Conservation (phyloP, 2,797 vertebrate species). For the Tauraco hartlaubi region DNA sequence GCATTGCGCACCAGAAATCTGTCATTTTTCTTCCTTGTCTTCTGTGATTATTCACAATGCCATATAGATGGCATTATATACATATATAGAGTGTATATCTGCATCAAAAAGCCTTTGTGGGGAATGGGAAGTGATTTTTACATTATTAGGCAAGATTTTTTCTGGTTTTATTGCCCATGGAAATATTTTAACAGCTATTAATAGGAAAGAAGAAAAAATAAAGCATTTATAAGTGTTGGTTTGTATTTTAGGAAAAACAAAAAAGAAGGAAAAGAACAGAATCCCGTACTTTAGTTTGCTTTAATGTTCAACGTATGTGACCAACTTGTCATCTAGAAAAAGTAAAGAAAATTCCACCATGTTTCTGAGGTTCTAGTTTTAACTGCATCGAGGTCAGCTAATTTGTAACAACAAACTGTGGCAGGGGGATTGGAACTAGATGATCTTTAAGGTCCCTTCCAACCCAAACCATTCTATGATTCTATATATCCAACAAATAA, state of each 20-base stretch:
- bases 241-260: not conserved
- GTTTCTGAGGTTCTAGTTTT: not conserved
- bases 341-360: accelerated
- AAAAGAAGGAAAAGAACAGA: not conserved
- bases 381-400: not conserved
- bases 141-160: not conserved
- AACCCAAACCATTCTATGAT: no score
- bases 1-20: not conserved
- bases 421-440: no score
- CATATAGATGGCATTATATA: not conserved
- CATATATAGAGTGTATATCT: not conserved
- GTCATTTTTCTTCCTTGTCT: not conserved
- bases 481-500: not conserved
- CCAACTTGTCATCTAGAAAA: not conserved
- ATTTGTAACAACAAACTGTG: not conserved
- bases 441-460: no score
- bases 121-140: not conserved
- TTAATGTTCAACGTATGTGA: not conserved
- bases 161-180: not conserved
- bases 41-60: not conserved
- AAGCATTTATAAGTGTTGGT: not conserved
- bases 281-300: not conserved
- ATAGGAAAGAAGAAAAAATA: not conserved
- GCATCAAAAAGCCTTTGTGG: not conserved
- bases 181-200: not conserved